Evolutionary conservation across 2,113 vertebrate species (phyloP), one percentile per base, ranked within the genome.

Genomic region (Eidolon helvum): DNA sequence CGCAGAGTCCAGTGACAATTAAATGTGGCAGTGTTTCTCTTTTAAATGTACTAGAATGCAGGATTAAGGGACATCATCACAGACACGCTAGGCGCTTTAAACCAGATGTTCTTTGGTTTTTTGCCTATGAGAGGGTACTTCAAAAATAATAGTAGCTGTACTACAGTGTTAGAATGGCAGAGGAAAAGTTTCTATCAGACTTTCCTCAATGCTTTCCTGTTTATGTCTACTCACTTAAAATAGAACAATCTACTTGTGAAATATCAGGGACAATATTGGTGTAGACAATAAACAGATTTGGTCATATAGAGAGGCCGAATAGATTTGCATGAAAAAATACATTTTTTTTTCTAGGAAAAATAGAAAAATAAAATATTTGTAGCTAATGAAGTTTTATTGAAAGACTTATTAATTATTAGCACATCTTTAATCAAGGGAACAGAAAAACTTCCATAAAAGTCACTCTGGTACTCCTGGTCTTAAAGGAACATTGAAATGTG

Each of bases 181-280:
- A 89, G 94, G 77, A 95, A 90, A 95, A 69, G 22, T 88, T 78
- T 87, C 91, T 85, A 38, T 82, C 63, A 78, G 68, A 66, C 61
- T 97, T 95, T 79, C 92, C 77, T 90, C 90, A 94, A 45, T 74
- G 85, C 59, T 96, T 98, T 97, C 88, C 95, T 97, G 95, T 93
- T 96, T 96, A 89, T 33, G 4, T 82, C 38, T n/a, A 7, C 33
- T 65, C 30, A 45, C 88, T 92, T 88, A 96, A 97, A 94, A 97
- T 86, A 97, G 92, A 87, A 19, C 38, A 16, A 82, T 57, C 55
- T 55, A 57, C 50, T 91, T 83, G 59, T 72, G 88, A 93, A 88
- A n/a, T 33, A 65, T 38, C 82, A 71, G 22, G 55, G 50, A 77
- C 38, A 61, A 33, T 71, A 92, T 28, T 77, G 78, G 30, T 43